phyloP scores from a whole-genome alignment of 2,797 vertebrate species.

The Enteromius trimaculatus region DNA sequence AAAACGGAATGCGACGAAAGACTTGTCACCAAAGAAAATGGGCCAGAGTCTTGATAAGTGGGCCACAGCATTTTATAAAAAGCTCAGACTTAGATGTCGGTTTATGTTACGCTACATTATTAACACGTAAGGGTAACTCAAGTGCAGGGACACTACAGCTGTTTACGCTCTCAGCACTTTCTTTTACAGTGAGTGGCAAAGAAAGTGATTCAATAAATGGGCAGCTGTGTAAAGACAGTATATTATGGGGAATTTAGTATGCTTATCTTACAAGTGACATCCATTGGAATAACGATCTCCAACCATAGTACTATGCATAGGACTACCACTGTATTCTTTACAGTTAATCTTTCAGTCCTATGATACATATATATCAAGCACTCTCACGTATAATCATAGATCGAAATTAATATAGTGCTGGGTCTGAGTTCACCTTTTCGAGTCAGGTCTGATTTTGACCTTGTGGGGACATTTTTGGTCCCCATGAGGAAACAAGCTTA shows the following conservation, averaged over 20 bases:
- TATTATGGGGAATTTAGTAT: background rate
- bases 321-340: background rate
- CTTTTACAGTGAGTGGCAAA: constrained; percentile 10
- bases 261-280: background rate
- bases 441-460: background rate
- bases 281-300: background rate
- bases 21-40: constrained; percentile 70
- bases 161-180: background rate
- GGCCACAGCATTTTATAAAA: constrained; percentile 77
- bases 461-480: background rate
- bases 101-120: constrained; percentile 58
- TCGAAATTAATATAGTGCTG: background rate
- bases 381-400: background rate
- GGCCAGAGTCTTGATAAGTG: constrained; percentile 76
- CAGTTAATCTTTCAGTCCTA: background rate
- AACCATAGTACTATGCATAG: background rate
- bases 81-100: constrained; percentile 58
- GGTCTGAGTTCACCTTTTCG: background rate
- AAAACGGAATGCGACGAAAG: constrained; percentile 58
- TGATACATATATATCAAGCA: background rate
- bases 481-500: background rate
- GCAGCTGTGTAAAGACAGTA: constrained; percentile 1
- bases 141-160: background rate
- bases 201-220: constrained; percentile 5
- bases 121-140: background rate